Evolutionary conservation across 2,888 invertebrate genomes (phyloP).

Genomic region (Mesorhabditis sp.): DNA sequence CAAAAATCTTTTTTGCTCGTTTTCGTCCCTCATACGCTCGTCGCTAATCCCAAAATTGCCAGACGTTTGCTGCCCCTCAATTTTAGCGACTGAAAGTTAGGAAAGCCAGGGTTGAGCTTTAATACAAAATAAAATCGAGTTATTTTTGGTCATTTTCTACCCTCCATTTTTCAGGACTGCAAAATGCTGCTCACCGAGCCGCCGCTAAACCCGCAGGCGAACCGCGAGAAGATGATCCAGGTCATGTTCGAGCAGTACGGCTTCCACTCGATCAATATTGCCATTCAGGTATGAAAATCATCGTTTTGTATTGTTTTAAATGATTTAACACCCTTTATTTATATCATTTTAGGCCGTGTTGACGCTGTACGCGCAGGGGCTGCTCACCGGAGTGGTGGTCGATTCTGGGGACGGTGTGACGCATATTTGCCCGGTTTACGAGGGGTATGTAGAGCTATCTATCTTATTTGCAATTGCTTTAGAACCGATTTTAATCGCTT

Average conservation of each 20-base stretch:
- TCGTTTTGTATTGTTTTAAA: conserved; percentile 3
- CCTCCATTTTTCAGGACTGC: conserved; percentile 64
- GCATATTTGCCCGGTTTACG: conserved; percentile 97
- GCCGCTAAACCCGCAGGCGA: conserved; percentile 96
- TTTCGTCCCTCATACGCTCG: too few relatives aligned
- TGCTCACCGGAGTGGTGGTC: conserved; percentile 94
- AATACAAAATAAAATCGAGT: neutral
- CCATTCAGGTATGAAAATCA: conserved; percentile 57
- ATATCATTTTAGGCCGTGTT: conserved; percentile 61
- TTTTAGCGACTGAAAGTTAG: too few relatives aligned
- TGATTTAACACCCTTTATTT: conserved; percentile 7
- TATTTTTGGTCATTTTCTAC: too few relatives aligned
- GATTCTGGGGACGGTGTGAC: conserved; percentile 93
- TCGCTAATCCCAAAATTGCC: too few relatives aligned
- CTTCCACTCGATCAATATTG: conserved; percentile 63
- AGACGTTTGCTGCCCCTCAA: too few relatives aligned
- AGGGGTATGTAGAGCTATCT: conserved; percentile 60
- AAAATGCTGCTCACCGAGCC: conserved; percentile 92
- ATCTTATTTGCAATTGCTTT: neutral
- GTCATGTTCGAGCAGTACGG: conserved; percentile 65
- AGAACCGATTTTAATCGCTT: neutral
- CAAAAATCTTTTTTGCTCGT: too few relatives aligned
- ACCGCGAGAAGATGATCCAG: conserved; percentile 96
- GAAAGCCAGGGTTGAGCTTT: neutral
- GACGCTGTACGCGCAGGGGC: conserved; percentile 67